Conservation (phyloP, 2,888 invertebrate species). For the Orchestes rusci region DNA sequence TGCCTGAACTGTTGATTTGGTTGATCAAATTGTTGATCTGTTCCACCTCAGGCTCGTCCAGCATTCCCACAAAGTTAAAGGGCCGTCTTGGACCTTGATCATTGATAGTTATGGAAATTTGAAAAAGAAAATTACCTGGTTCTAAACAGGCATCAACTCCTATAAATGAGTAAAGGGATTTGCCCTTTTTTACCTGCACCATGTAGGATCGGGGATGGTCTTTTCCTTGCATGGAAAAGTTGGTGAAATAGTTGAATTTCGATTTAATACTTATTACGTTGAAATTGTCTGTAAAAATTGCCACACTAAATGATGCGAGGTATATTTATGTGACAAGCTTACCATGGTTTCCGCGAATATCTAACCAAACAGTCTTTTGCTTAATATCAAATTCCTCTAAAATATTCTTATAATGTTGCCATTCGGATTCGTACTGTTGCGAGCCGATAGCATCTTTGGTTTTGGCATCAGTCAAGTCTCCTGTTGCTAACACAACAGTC, state of each 20-base stretch:
- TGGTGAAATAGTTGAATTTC: slow-evolving; percentile 65
- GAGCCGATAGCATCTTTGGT: slow-evolving; percentile 72
- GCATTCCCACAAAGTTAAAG: slow-evolving; percentile 82
- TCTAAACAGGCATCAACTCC: slow-evolving; percentile 82
- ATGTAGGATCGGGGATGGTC: slow-evolving; percentile 66
- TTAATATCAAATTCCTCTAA: slow-evolving; percentile 59
- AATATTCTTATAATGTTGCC: slow-evolving; percentile 68
- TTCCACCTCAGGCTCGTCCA: slow-evolving; percentile 53
- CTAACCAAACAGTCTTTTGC: slow-evolving; percentile 73
- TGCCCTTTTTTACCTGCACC: slow-evolving; percentile 52
- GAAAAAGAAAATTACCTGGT: too few relatives aligned
- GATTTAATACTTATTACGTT: slow-evolving; percentile 65
- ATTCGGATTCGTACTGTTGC: slow-evolving; percentile 72
- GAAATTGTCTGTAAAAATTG: slow-evolving; percentile 70
- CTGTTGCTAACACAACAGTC: slow-evolving; percentile 71
- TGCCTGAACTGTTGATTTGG: too few relatives aligned
- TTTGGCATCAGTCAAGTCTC: slow-evolving; percentile 86
- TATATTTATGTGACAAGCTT: slow-evolving; percentile 20
- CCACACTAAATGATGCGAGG: background rate
- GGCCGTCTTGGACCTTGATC: slow-evolving; percentile 58
- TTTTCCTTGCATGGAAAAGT: slow-evolving; percentile 73
- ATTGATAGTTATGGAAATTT: background rate
- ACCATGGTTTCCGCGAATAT: slow-evolving; percentile 91
- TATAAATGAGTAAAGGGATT: slow-evolving; percentile 68
- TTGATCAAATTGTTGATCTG: slow-evolving; percentile 51